Percentiles rank a stretch among this genome's conserved stretches.
phyloP scores from a whole-genome alignment of 2,113 vertebrate species.

The Engraulis encrasicolus region DNA sequence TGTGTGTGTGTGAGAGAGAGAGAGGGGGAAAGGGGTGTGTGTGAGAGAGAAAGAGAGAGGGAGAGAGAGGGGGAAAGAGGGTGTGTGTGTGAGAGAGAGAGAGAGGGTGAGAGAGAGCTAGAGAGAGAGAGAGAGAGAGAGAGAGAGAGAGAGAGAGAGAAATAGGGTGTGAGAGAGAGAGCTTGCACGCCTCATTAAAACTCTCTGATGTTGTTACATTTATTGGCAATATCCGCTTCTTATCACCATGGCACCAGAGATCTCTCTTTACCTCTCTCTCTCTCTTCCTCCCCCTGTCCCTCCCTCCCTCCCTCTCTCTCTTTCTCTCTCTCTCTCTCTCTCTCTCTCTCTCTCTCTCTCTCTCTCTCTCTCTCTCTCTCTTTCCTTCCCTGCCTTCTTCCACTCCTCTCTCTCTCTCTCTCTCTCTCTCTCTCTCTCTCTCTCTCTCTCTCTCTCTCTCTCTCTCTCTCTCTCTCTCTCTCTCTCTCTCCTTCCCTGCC shows the following conservation, averaged over 20 bases:
- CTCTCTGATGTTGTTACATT: slow-evolving; percentile 51
- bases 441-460: slow-evolving; percentile 32
- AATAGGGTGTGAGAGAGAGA: background rate
- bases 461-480: slow-evolving; percentile 28
- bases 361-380: slow-evolving; percentile 32
- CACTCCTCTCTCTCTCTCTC: slow-evolving; percentile 57
- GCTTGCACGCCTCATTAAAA: slow-evolving; percentile 46
- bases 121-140: background rate
- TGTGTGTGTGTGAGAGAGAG: background rate
- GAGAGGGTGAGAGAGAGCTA: too few species aligned
- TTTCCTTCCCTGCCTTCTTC: slow-evolving; percentile 43
- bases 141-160: background rate
- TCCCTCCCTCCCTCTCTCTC: background rate
- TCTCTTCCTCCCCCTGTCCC: background rate
- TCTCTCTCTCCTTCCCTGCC: background rate
- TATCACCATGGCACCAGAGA: slow-evolving; percentile 40
- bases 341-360: background rate
- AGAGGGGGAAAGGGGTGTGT: too few species aligned
- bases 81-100: too few species aligned
- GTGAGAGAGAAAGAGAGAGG: too few species aligned
- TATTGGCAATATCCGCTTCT: slow-evolving; percentile 57
- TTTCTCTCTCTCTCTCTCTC: slow-evolving; percentile 34
- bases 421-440: background rate
- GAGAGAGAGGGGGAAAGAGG: too few species aligned
- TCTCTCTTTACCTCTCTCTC: background rate